Percentiles rank a stretch among this genome's conserved stretches.
Conservation (phyloP, 2,888 invertebrate genomes). For the Epirrita christyi region DNA sequence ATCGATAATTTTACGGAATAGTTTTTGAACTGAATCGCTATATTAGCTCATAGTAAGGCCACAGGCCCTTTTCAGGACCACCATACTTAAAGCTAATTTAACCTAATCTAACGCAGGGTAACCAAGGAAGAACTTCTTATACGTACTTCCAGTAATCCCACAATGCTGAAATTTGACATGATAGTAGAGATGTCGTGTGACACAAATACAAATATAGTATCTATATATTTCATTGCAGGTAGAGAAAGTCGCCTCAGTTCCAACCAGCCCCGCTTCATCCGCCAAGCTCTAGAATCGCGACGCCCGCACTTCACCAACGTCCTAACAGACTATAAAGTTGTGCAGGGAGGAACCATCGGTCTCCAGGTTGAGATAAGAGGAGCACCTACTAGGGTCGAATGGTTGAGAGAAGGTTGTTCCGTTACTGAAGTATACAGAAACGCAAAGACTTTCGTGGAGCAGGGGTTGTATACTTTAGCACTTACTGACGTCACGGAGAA, state of each 20-base stretch:
- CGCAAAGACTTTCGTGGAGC: conserved; percentile 87
- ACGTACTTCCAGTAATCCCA: no score
- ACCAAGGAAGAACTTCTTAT: no score
- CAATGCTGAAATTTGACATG: no score
- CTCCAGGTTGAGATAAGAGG: conserved; percentile 92
- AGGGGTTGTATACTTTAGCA: conserved; percentile 89
- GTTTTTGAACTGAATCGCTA: no score
- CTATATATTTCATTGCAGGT: conserved; percentile 47
- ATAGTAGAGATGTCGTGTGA: no score
- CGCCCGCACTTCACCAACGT: conserved; percentile 89
- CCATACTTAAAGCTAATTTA: no score
- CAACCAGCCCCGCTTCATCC: conserved; percentile 62
- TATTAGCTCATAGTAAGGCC: no score
- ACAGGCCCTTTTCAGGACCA: no score
- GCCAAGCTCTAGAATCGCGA: conserved; percentile 76
- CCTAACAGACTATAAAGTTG: conserved; percentile 89
- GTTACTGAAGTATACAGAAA: conserved; percentile 85
- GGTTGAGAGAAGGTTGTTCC: conserved; percentile 88
- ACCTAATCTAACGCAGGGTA: no score
- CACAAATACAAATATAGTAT: no score
- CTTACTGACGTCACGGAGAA: conserved; percentile 89
- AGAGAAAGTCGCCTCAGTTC: conserved; percentile 60
- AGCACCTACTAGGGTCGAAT: conserved; percentile 89
- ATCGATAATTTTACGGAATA: no score
- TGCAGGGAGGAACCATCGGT: conserved; percentile 91